Base-by-base conservation (phyloP, 2,888 invertebrate genomes). In the Poecilus cupreus region DNA sequence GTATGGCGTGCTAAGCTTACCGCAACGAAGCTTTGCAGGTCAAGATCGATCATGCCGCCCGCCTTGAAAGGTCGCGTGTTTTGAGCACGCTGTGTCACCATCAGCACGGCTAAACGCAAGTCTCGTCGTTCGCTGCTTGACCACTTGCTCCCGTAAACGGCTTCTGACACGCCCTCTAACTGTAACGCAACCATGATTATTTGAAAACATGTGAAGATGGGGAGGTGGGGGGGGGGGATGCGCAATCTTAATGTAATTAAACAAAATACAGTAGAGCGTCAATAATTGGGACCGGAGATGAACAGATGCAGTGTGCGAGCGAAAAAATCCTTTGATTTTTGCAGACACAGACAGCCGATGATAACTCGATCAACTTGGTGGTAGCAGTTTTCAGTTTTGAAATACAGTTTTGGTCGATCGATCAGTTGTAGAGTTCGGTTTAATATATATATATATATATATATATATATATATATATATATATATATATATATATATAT, bases 41-140 rank as follows among this genome's bases (percentile, higher is more conserved):
- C 72, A 11, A 80, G 26, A 18, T 80, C 72, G n/a, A 72, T 54
- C 80, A 80, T 80, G 13, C 72, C 80, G 2, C 80, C 80, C n/a
- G 80, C 80, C 39, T 72, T 70, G 32, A 80, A 72, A 26, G 49
- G 13, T 0, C 32, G 32, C 6, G 51, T 57, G n/a, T 32, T 54
- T 32, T 80, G 80, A 5, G 80, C 68, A 13, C 80, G 37, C n/a
- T 80, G 72, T 8, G 51, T 80, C 8, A 72, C 72, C 16, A 80
- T 16, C 3, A 80, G 13, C 11, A 57, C 39, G 11, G 80, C 72
- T 8, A 49, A n/a, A 10, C 43, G 16, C 16, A 80, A 18, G 13
- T 72, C 51, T 18, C 11, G 11, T 13, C 26, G 20, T 1, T 26
- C 8, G 16, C 24, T 32, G 10, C 18, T 18, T 16, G 43, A 72